Evolutionary conservation across 2,888 invertebrate species (phyloP).

Genomic region (Selenia dentaria): DNA sequence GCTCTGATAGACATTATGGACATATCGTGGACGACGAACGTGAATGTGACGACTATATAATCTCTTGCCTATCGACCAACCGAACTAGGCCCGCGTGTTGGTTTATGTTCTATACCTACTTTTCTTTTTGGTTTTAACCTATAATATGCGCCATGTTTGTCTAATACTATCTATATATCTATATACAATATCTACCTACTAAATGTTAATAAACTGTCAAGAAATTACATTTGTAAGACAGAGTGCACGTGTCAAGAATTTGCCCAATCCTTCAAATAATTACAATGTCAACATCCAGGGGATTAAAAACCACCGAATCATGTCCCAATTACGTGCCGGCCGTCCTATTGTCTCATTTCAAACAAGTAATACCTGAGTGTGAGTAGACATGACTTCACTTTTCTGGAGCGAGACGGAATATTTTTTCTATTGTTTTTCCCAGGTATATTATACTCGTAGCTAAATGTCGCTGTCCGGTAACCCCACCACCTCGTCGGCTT

Average conservation of each 20-base stretch:
- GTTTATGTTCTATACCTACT: too few relatives aligned
- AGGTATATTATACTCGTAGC: conserved; percentile 44
- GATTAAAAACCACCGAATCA: conserved; percentile 17
- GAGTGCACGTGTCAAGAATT: conserved; percentile 6
- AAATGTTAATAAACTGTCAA: too few relatives aligned
- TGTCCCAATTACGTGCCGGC: conserved; percentile 6
- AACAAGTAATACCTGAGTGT: conserved; percentile 6
- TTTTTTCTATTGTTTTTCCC: conserved; percentile 37
- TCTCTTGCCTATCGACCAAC: too few relatives aligned
- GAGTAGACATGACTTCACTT: neutral
- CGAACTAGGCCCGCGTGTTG: too few relatives aligned
- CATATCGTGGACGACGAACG: too few relatives aligned
- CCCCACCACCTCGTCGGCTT: conserved; percentile 47
- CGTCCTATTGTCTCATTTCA: conserved; percentile 5
- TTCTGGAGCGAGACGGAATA: neutral
- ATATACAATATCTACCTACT: too few relatives aligned
- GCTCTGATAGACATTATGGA: too few relatives aligned
- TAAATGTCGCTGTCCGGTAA: conserved; percentile 29
- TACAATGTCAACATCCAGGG: conserved; percentile 8
- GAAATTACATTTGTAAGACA: too few relatives aligned
- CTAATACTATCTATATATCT: too few relatives aligned
- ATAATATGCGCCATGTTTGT: too few relatives aligned
- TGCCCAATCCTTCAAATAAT: conserved; percentile 5
- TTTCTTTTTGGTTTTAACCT: too few relatives aligned
- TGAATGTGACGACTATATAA: too few relatives aligned